Evolutionary conservation across 2,797 vertebrate genomes (phyloP), one percentile per base, ranked within the genome.

Genomic region (Oreochromis mossambicus): DNA sequence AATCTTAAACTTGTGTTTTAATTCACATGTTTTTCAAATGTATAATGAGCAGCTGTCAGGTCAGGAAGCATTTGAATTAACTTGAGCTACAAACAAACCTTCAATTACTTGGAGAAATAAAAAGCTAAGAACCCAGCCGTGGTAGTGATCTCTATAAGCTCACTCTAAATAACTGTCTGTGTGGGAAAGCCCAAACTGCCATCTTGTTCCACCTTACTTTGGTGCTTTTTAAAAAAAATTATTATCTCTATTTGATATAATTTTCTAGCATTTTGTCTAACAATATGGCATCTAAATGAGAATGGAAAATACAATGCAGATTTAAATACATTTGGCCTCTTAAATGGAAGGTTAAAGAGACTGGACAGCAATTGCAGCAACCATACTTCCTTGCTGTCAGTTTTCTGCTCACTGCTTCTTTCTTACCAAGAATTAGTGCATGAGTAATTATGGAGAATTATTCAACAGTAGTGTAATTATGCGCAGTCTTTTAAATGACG

Each of bases 381-480:
- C 84, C 83, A 85, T 68, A 86, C 75, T 85, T 85, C 75, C 54
- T 85, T 77, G 80, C 84, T 79, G 46, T 79, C 21, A 68, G 79
- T 89, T 91, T 91, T 2, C 83, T 83, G 90, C 93, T 89, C 82
- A 41, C 78, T 79, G 80, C 88, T 91, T 89, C 91, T 88, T 94
- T 92, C 92, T 93, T 63, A 78, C 83, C 61, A 79, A 87, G 93
- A 94, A 92, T 95, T 94, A 95, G 88, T 90, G 92, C 91, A 82
- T 85, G 88, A 88, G 93, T 95, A 95, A 95, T 96, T 96, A 96
- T 94, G 94, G 91, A 94, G 89, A 96, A 91, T 94, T 95, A 95
- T 96, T 96, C 95, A 96, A 94, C 85, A 70, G 92, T 86, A 92
- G 91, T 91, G 83, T 94, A 94, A 96, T 96, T 96, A 96, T 96